These are phyloP conservation scores for Bembecia ichneumoniformis DNA, from an alignment of 2,888 invertebrate species.

Conservation along the genomic window DNA sequence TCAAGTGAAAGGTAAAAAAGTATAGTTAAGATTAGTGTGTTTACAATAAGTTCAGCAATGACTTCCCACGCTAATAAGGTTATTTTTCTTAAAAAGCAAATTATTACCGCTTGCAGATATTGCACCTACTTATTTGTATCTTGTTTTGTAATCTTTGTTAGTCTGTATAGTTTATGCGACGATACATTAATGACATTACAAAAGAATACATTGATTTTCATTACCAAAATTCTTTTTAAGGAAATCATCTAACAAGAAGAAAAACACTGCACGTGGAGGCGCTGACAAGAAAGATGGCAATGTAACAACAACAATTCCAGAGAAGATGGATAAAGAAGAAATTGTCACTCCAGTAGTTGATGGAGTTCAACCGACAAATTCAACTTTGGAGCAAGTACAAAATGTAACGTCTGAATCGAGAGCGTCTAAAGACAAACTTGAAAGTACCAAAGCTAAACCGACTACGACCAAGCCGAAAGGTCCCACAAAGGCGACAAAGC, in stretches of 20 bases:
- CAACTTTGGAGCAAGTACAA: slow-evolving; percentile 16
- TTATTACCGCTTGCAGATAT: too few species aligned
- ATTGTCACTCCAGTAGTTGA: slow-evolving; percentile 19
- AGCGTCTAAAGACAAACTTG: slow-evolving; percentile 44
- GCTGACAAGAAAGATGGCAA: slow-evolving; percentile 27
- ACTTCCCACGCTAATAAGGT: too few species aligned
- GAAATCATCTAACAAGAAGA: slow-evolving; percentile 51
- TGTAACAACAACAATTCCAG: slow-evolving; percentile 27
- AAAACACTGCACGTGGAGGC: slow-evolving; percentile 44
- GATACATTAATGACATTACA: too few species aligned
- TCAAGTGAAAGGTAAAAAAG: too few species aligned
- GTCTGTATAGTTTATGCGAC: too few species aligned
- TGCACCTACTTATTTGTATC: too few species aligned
- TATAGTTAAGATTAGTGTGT: too few species aligned
- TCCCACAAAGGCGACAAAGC: slow-evolving; percentile 31
- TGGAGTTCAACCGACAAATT: slow-evolving; percentile 22
- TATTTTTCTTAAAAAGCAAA: too few species aligned
- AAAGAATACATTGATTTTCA: too few species aligned
- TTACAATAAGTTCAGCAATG: too few species aligned
- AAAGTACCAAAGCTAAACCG: slow-evolving; percentile 45
- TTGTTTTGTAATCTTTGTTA: too few species aligned
- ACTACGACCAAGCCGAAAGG: slow-evolving; percentile 28
- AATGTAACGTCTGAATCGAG: slow-evolving; percentile 29
- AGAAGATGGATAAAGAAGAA: slow-evolving; percentile 26
- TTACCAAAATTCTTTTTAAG: slow-evolving; percentile 30